These are phyloP conservation scores for Eubucco bourcierii DNA, from an alignment of 2,113 vertebrate genomes.

Conservation along the genomic window DNA sequence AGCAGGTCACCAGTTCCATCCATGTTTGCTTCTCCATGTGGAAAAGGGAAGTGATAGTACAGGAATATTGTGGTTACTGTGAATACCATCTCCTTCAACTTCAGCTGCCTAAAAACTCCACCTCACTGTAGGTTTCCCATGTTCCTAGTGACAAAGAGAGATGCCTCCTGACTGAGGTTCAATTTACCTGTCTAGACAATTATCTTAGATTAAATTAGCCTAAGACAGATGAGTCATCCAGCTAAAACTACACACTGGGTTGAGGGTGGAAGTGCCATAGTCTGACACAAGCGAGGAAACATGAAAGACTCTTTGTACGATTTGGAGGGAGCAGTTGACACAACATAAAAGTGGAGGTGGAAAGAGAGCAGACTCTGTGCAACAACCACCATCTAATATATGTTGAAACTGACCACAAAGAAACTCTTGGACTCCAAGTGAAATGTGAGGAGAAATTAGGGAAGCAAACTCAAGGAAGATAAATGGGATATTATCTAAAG, in stretches of 20 bases:
- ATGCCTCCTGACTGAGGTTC: neutral
- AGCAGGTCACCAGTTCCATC: neutral
- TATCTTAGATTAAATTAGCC: neutral
- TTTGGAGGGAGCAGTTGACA: neutral
- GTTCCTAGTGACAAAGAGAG: neutral
- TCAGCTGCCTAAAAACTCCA: neutral
- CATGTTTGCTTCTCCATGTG: neutral
- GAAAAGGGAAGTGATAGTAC: neutral
- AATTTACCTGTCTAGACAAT: neutral
- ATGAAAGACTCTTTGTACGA: neutral
- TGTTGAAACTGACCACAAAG: neutral
- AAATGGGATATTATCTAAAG: neutral
- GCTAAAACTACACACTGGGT: neutral
- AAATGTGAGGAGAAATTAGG: neutral
- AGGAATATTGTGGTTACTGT: neutral
- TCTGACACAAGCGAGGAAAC: neutral
- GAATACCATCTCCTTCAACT: neutral
- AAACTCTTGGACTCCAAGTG: neutral
- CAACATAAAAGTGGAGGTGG: neutral
- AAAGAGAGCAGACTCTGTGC: neutral
- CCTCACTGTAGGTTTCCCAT: neutral
- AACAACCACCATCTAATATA: neutral
- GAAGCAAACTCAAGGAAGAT: slow-evolving; percentile 31
- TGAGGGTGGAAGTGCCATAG: neutral
- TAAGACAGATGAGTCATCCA: neutral